Base-by-base conservation (phyloP, 2,888 invertebrate genomes). In the Cetonia aurata region DNA sequence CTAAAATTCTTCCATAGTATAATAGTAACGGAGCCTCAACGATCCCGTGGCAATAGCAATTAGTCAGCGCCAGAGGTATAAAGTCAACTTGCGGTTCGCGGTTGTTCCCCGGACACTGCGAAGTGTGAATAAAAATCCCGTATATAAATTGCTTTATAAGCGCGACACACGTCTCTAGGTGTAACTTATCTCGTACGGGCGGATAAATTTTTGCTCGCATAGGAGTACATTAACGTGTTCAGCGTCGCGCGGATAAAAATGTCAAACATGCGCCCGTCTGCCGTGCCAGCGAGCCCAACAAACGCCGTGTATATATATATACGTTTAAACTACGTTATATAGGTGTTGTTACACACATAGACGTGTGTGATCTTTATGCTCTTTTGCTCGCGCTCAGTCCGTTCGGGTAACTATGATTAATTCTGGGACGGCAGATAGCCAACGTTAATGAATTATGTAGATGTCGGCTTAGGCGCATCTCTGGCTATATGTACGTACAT, bases 181-280 rank as follows among this genome's bases (percentile, higher is more conserved):
- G 81, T 80, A 80, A 80, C 81, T 80, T 82, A 82, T 82, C 83
- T 81, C 79, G 80, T 81, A 77, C 75, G 75, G 77, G 71, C 75
- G 76, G 25, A 4, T 4, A 74, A 77, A 80, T 81, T 82, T 82
- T 82, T 81, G 75, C 78, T 75, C 71, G 75, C 76, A 73, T 76
- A 79, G 77, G 79, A 83, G 83, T 83, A 83, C 83, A 81, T 82
- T 82, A 82, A 79, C 83, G 79, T 83, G 83, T 83, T 81, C 75
- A 13, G 25, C 8, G 73, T 74, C 75, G 75, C 77, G 65, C 73
- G 74, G 73, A 77, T 79, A 82, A 82, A 82, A 82, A 80, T 79
- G 69, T 69, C 74, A 76, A 79, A 82, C 82, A 82, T 78, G 80
- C 80, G 79, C 79, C 79, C 75, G 4, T 31, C 25, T 4, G 25